Evolutionary conservation across 2,113 vertebrate species (phyloP).

Genomic region (Dromaius novaehollandiae): DNA sequence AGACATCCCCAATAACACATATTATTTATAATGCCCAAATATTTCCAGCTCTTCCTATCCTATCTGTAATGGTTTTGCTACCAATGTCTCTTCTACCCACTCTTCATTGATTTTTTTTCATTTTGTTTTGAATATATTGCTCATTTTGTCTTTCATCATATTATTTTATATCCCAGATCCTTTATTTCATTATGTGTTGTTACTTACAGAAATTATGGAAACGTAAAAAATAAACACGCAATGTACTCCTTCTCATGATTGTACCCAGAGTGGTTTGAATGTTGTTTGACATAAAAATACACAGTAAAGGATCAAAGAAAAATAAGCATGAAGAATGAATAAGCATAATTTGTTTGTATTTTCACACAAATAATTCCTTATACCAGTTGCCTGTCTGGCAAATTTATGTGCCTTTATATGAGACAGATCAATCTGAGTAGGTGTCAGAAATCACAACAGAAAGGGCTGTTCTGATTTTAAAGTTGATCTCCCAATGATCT

Average conservation of each 20-base stretch:
- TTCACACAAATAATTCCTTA: not conserved
- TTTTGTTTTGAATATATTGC: not conserved
- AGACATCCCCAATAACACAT: not conserved
- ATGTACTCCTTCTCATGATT: not conserved
- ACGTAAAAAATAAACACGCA: not conserved
- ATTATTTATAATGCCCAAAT: not conserved
- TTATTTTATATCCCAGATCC: not conserved
- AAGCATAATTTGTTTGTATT: not conserved
- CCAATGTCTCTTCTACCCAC: fast-evolving
- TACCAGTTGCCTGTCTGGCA: not conserved
- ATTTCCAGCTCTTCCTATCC: not conserved
- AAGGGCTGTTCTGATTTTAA: not conserved
- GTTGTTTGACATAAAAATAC: not conserved
- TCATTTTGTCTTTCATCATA: not conserved
- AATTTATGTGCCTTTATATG: not conserved
- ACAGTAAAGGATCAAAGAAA: not conserved
- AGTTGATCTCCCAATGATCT: not conserved
- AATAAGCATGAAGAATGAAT: not conserved
- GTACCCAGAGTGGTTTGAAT: not conserved
- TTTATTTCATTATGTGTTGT: not conserved
- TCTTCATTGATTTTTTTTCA: not conserved
- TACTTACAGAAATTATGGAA: not conserved
- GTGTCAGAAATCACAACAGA: not conserved
- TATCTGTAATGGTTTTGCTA: not conserved
- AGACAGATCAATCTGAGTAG: not conserved